Evolutionary conservation across 2,888 invertebrate genomes (phyloP).

Genomic region (Busseola fusca): DNA sequence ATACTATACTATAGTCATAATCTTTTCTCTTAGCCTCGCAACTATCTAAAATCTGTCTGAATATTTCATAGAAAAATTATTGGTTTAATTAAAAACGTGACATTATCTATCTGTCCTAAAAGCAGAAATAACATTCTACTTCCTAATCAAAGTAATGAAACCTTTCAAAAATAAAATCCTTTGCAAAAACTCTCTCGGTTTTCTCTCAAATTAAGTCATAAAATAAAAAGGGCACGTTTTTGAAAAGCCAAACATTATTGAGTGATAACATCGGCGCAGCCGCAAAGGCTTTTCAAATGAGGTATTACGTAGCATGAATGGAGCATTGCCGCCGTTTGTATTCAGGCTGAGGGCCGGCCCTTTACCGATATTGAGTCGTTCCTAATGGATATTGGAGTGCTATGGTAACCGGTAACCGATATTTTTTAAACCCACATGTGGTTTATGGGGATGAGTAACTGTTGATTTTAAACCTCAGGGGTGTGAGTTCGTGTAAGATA

Average conservation of each 20-base stretch:
- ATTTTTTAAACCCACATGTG: constrained; percentile 63
- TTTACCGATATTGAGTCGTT: constrained; percentile 77
- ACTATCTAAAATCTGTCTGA: neutral
- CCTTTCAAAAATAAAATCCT: constrained; percentile 35
- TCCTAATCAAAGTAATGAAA: constrained; percentile 1
- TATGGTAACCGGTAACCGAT: constrained; percentile 58
- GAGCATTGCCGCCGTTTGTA: constrained; percentile 79
- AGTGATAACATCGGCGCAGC: constrained; percentile 74
- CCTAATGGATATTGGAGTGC: constrained; percentile 73
- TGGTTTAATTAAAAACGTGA: neutral
- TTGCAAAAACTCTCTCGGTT: constrained; percentile 7
- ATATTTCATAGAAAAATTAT: neutral
- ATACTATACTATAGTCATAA: no score
- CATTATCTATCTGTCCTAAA: neutral
- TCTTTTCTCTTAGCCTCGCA: neutral
- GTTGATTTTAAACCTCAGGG: constrained; percentile 52
- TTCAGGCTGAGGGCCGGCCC: constrained; percentile 73
- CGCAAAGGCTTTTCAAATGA: constrained; percentile 77
- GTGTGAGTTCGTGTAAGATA: constrained; percentile 36
- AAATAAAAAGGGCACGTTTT: constrained; percentile 65
- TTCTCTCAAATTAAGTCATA: constrained; percentile 57
- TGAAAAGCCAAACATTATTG: constrained; percentile 67
- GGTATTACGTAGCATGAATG: constrained; percentile 74
- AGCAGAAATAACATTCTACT: neutral
- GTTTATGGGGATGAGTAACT: constrained; percentile 63